Evolutionary conservation across 2,797 vertebrate genomes (phyloP).

Genomic region (Lutjanus argentimaculatus): DNA sequence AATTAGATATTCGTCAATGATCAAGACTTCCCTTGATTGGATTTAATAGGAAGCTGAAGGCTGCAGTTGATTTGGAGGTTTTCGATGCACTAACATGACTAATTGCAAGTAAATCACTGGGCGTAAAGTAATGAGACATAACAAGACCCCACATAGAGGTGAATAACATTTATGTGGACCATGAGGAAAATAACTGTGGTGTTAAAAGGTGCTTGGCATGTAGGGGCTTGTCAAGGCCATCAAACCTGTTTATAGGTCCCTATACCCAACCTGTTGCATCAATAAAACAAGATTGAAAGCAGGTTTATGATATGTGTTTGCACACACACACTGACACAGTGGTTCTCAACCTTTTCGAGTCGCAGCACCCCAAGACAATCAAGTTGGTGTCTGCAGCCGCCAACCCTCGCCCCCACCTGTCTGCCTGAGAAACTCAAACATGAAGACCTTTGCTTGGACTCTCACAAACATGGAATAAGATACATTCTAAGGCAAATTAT

Average conservation of each 20-base stretch:
- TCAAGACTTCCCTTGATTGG: conserved; percentile 27
- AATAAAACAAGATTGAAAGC: conserved; percentile 15
- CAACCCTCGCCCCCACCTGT: too few species aligned
- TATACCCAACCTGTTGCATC: conserved; percentile 49
- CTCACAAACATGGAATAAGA: too few species aligned
- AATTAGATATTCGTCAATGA: conserved; percentile 29
- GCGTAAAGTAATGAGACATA: conserved; percentile 18
- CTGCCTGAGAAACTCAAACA: too few species aligned
- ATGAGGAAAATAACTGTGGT: conserved; percentile 20
- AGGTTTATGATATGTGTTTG: background rate
- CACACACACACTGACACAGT: conserved; percentile 5
- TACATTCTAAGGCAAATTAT: too few species aligned
- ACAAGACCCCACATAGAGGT: background rate
- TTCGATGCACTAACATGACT: conserved; percentile 9
- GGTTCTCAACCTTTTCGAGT: too few species aligned
- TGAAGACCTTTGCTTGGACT: too few species aligned
- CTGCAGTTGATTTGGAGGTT: conserved; percentile 10
- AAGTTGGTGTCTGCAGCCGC: too few species aligned
- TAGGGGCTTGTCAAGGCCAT: conserved; percentile 20
- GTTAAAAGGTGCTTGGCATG: conserved; percentile 32
- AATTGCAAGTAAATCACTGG: background rate
- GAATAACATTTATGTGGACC: background rate
- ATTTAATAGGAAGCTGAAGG: conserved; percentile 38
- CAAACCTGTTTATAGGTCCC: conserved; percentile 20
- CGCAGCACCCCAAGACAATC: too few species aligned